Conservation (phyloP, 2,113 vertebrate species). For the Sclerurus mexicanus region DNA sequence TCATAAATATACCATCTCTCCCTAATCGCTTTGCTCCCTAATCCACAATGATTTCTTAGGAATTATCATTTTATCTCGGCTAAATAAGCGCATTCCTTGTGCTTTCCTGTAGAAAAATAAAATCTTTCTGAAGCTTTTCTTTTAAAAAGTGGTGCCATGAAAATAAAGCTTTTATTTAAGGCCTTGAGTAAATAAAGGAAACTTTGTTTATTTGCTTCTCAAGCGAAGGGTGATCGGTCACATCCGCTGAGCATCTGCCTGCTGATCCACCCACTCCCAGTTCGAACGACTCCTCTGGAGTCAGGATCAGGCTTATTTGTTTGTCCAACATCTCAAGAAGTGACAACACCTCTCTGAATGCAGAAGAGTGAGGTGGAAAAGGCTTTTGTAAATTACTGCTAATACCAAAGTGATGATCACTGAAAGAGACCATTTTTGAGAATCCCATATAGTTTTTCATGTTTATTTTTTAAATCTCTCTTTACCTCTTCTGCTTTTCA, state of each 20-base stretch:
- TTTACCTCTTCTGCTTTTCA: not conserved
- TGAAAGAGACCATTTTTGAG: not conserved
- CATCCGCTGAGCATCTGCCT: not conserved
- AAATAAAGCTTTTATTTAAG: constrained; percentile 57
- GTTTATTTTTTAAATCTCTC: not conserved
- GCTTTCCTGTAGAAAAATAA: constrained; percentile 76
- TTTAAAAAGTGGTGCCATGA: constrained; percentile 15
- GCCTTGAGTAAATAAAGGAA: constrained; percentile 42
- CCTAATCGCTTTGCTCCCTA: constrained; percentile 85
- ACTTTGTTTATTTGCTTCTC: not conserved
- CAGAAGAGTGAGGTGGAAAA: not conserved
- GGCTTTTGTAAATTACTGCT: not conserved
- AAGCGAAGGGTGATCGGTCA: not conserved
- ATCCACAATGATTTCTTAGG: constrained; percentile 88
- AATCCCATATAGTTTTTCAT: fast-evolving
- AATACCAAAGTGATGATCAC: fast-evolving
- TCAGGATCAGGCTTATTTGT: not conserved
- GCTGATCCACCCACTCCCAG: not conserved
- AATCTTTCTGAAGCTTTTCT: constrained; percentile 74
- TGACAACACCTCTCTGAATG: not conserved
- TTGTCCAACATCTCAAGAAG: not conserved
- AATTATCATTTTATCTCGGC: constrained; percentile 89
- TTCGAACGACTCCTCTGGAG: not conserved
- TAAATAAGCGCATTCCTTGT: constrained; percentile 91
- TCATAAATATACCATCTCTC: constrained; percentile 74